A percentile compares a stretch with the other conserved stretches of the same genome.
Evolutionary conservation across 2,888 invertebrate genomes (phyloP).

Genomic region (Ypsolopha sequella): DNA sequence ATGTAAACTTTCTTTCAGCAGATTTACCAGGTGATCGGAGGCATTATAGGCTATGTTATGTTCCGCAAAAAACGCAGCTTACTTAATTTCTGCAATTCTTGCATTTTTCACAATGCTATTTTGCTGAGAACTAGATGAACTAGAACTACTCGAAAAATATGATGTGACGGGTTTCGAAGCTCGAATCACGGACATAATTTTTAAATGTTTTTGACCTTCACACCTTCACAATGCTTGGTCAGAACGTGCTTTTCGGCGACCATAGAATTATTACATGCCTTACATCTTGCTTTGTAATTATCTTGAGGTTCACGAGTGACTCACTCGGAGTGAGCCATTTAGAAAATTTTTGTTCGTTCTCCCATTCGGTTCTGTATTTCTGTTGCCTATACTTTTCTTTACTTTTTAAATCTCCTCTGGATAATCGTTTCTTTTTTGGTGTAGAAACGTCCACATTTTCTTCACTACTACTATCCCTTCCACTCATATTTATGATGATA

Average conservation of each 20-base stretch:
- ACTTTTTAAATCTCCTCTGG: not conserved
- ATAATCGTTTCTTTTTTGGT: not conserved
- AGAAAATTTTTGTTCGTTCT: not conserved
- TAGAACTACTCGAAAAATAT: not conserved
- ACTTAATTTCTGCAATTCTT: not conserved
- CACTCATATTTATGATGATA: not conserved
- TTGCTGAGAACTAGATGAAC: not conserved
- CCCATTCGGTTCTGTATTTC: not conserved
- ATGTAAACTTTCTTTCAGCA: not conserved
- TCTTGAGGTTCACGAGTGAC: too few relatives aligned
- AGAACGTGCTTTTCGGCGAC: not conserved
- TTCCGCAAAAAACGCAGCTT: not conserved
- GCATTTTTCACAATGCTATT: not conserved
- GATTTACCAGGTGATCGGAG: not conserved
- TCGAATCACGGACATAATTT: not conserved
- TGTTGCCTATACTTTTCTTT: not conserved
- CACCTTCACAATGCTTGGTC: not conserved
- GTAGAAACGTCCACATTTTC: not conserved
- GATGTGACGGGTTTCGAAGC: not conserved
- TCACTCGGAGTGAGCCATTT: not conserved
- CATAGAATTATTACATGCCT: not conserved
- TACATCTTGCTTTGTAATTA: not conserved
- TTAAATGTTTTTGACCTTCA: not conserved
- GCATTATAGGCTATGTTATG: not conserved
- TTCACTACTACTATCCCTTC: not conserved